These are phyloP conservation scores for Gastrophysa polygoni DNA, from an alignment of 2,888 invertebrate species.

Conservation along the genomic window DNA sequence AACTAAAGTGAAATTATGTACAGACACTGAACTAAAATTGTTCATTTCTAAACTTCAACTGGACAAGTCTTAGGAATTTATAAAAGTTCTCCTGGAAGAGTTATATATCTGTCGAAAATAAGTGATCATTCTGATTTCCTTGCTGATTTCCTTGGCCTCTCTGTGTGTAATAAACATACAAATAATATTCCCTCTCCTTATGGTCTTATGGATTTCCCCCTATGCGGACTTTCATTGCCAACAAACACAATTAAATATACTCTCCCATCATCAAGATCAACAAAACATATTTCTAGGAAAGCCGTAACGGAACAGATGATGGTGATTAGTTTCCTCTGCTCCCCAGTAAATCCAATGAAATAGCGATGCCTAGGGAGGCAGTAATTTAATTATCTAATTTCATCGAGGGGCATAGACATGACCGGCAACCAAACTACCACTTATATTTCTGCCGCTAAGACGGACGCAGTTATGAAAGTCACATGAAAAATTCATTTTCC, in stretches of 20 bases:
- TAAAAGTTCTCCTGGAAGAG: too few relatives aligned
- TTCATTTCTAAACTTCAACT: too few relatives aligned
- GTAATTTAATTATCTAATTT: conserved; percentile 32
- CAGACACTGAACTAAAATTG: too few relatives aligned
- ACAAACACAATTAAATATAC: not conserved
- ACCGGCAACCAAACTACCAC: conserved; percentile 38
- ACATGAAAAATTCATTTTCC: conserved; percentile 12
- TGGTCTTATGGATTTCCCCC: not conserved
- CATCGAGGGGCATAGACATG: conserved; percentile 32
- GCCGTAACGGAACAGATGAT: not conserved
- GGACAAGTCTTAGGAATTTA: too few relatives aligned
- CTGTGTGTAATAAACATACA: not conserved
- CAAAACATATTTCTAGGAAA: not conserved
- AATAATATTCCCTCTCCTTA: not conserved
- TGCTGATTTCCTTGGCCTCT: too few relatives aligned
- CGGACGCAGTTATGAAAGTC: not conserved
- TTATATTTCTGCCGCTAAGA: conserved; percentile 13
- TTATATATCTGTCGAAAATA: too few relatives aligned
- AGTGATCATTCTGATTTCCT: too few relatives aligned
- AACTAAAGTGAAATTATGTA: too few relatives aligned
- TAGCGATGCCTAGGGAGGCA: conserved; percentile 23
- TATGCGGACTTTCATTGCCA: not conserved
- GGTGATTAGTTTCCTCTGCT: not conserved
- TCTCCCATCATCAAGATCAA: not conserved
- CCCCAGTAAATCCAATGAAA: conserved; percentile 22